Evolutionary conservation across 2,888 invertebrate genomes (phyloP).

Genomic region (Cantharis flavilabris): DNA sequence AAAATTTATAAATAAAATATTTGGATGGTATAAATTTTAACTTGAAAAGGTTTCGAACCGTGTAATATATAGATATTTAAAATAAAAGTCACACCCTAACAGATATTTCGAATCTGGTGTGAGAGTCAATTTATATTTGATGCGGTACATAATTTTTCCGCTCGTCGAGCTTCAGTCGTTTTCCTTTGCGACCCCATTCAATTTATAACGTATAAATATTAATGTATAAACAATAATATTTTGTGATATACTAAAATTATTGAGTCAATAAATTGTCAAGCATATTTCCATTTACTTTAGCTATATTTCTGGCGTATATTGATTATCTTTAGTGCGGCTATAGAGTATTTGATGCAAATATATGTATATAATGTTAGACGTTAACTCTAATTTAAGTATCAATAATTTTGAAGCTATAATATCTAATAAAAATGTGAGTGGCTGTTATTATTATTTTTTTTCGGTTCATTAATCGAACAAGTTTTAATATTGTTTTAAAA

Average conservation of each 20-base stretch:
- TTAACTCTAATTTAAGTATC: not conserved
- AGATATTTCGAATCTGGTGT: slow-evolving; percentile 19
- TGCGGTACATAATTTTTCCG: slow-evolving; percentile 53
- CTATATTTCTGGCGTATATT: not conserved
- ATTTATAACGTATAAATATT: slow-evolving; percentile 42
- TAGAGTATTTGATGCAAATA: not conserved
- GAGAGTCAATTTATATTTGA: slow-evolving; percentile 52
- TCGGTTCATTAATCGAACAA: not conserved
- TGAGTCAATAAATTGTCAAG: slow-evolving; percentile 13
- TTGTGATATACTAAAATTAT: slow-evolving; percentile 19
- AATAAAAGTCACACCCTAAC: slow-evolving; percentile 24
- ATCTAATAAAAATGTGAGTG: not conserved
- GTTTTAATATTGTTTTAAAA: not conserved
- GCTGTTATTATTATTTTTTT: not conserved
- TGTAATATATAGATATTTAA: slow-evolving; percentile 22
- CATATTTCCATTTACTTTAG: not conserved
- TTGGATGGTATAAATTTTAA: not conserved
- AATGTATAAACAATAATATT: slow-evolving; percentile 41
- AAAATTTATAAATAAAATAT: not conserved
- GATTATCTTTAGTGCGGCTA: not conserved
- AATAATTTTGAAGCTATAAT: not conserved
- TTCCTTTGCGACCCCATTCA: slow-evolving; percentile 40
- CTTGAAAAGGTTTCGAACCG: slow-evolving; percentile 7
- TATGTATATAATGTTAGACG: not conserved
- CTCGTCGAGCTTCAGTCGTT: slow-evolving; percentile 42